Conservation (phyloP, 2,888 invertebrate species). For the Ashinkailepas kermadecensis region DNA sequence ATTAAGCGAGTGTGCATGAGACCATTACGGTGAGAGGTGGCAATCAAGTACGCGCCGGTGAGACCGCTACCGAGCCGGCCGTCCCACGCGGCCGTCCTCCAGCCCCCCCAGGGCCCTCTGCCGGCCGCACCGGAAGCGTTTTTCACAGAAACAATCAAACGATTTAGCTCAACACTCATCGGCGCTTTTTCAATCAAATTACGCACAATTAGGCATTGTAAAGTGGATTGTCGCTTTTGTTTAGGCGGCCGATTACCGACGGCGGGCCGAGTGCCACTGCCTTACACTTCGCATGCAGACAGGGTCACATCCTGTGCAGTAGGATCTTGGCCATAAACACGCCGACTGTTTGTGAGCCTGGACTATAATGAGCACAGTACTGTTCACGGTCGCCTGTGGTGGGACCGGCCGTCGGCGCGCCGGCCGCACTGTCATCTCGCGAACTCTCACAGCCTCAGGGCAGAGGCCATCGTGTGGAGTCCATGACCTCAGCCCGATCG, state of each 20-base stretch:
- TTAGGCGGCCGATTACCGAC: background rate
- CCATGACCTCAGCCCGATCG: too few species aligned
- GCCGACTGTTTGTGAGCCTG: background rate
- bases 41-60: background rate
- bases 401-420: too few species aligned
- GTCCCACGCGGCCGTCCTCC: too few species aligned
- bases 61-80: background rate
- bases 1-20: too few species aligned
- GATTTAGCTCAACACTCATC: conserved; percentile 15
- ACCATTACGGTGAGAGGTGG: too few species aligned
- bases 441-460: too few species aligned
- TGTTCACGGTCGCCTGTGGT: too few species aligned
- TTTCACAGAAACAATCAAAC: conserved; percentile 18
- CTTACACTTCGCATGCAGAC: too few species aligned
- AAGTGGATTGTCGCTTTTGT: conserved; percentile 15
- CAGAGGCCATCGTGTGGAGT: too few species aligned
- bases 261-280: too few species aligned
- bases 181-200: conserved; percentile 18
- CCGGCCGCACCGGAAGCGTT: background rate
- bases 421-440: too few species aligned
- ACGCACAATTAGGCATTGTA: conserved; percentile 2
- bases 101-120: background rate
- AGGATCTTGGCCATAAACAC: background rate
- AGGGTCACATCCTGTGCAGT: background rate
- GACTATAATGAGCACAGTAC: too few species aligned